Evolutionary conservation across 2,888 invertebrate species (phyloP).

Genomic region (Clunio marinus): DNA sequence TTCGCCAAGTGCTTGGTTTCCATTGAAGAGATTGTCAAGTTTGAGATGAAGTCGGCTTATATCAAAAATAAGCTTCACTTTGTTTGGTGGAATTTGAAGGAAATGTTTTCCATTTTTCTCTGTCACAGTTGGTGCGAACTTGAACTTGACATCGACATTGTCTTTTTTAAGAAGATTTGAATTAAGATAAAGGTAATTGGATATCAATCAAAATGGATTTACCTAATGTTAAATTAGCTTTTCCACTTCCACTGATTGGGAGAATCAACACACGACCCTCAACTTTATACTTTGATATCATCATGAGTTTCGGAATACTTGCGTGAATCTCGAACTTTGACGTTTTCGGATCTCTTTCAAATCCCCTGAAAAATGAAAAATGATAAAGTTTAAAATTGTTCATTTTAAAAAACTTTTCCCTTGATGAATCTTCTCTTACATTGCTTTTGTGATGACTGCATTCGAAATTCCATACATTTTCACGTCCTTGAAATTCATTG

Average conservation of each 20-base stretch:
- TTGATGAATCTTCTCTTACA: not conserved
- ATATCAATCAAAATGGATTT: not conserved
- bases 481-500: not conserved
- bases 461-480: constrained; percentile 1
- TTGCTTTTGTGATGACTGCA: not conserved
- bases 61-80: constrained; percentile 47
- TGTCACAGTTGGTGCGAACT: constrained; percentile 47
- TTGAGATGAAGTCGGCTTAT: constrained; percentile 46
- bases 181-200: constrained; percentile 23
- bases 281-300: constrained; percentile 46
- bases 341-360: constrained; percentile 41
- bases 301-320: constrained; percentile 43
- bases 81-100: constrained; percentile 44
- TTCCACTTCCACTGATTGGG: constrained; percentile 39
- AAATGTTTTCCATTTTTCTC: constrained; percentile 45
- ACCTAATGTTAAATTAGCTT: constrained; percentile 38
- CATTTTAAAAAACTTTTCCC: not conserved
- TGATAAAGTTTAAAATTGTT: not conserved
- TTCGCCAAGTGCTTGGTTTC: constrained; percentile 37
- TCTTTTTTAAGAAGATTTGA: too few relatives aligned
- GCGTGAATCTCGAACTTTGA: constrained; percentile 38
- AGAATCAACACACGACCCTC: constrained; percentile 40
- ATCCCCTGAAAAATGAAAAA: constrained; percentile 43
- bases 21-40: constrained; percentile 30
- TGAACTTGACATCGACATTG: constrained; percentile 47